Base-by-base conservation (phyloP, 2,888 invertebrate genomes). In the Mythimna impura region DNA sequence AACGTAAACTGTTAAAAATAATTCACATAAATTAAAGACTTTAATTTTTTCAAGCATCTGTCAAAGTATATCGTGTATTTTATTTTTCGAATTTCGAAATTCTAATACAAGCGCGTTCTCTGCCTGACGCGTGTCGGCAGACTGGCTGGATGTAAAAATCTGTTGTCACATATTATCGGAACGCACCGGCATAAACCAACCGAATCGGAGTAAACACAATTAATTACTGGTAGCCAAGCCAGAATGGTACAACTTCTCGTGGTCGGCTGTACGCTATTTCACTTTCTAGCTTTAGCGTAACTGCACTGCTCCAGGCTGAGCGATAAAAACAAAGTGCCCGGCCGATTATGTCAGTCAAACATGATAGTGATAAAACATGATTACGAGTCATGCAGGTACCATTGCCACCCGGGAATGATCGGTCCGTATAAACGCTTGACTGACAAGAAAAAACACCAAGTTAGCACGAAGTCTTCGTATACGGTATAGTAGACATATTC, bases 121-220 rank as follows among this genome's bases (percentile, higher is more conserved):
- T 86, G 88, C 86, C 80, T 82, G 89, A 88, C 91, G 88, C 88
- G 87, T 88, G 89, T 84, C 89, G 87, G 89, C 90, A 87, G 88
- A 95, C 94, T 94, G 94, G 90, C 91, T 84, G 83, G 86, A 86
- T 89, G 86, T 86, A 87, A 89, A 91, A 92, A 89, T 89, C 84
- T 83, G 89, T 87, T 89, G 90, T 89, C 89, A 89, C 86, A 90
- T 85, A 85, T 81, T 91, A 92, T 92, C 89, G 92, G 90, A 93
- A 91, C 91, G 92, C 90, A 93, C 94, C 91, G 92, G 94, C 91
- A 91, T 93, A 91, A 94, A 87, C 94, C 95, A 90, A 93, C 94
- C 89, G 83, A 94, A 91, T 94, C 90, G 82, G 87, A 93, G 90
- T 89, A 88, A 88, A 89, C 89, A 88, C 87, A 85, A 89, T 88